phyloP scores from a whole-genome alignment of 2,113 vertebrate genomes.

The Petrocephalus microphthalmus region DNA sequence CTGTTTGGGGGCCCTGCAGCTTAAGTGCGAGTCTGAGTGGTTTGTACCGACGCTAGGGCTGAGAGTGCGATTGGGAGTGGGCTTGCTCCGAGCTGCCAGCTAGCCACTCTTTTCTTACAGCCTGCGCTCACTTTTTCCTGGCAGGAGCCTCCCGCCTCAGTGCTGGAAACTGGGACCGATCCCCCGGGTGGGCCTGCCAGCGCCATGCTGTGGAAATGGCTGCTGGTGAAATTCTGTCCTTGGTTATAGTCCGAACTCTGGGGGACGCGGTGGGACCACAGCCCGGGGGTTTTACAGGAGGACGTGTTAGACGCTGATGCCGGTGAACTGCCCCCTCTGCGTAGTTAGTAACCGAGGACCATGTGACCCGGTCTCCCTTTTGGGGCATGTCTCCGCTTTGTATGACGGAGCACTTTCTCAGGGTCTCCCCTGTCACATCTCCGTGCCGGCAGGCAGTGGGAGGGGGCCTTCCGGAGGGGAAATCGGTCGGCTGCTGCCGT shows the following conservation, averaged over 20 bases:
- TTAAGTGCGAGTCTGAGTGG: background rate
- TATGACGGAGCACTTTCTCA: background rate
- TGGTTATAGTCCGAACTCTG: background rate
- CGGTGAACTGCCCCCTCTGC: background rate
- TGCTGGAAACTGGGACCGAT: background rate
- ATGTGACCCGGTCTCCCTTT: background rate
- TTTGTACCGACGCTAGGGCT: too few species aligned
- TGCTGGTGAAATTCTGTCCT: background rate
- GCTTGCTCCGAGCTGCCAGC: background rate
- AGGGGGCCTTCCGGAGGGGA: background rate
- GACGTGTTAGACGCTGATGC: background rate
- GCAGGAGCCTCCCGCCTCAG: background rate
- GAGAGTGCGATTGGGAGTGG: background rate
- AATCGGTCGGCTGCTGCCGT: background rate
- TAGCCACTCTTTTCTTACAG: background rate
- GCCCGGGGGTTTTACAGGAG: background rate
- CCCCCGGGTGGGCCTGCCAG: background rate
- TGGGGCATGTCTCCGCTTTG: background rate
- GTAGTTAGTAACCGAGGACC: background rate
- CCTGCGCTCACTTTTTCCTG: slow-evolving; percentile 17
- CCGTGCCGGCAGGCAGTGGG: background rate
- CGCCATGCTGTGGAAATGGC: background rate
- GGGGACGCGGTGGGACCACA: background rate
- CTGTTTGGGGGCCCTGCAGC: background rate
- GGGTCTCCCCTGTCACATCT: background rate